A percentile compares a stretch with the other conserved stretches of the same genome.
These are phyloP conservation scores for Phrynocephalus forsythii DNA, from an alignment of 2,797 vertebrate species.

Conservation along the genomic window DNA sequence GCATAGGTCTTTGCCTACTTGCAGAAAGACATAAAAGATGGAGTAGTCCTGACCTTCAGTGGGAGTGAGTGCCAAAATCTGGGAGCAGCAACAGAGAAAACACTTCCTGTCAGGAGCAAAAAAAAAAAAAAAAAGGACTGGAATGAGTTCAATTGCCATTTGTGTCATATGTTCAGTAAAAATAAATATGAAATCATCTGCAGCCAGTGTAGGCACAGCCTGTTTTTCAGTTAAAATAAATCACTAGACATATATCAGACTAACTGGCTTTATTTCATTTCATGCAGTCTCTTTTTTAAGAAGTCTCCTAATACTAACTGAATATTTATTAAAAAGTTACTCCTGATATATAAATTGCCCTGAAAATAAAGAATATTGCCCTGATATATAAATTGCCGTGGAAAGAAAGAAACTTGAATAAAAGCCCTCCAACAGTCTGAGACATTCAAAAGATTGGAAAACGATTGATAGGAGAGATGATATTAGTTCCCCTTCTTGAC, in stretches of 20 bases:
- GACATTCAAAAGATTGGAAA: conserved; percentile 53
- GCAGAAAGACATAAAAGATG: no score
- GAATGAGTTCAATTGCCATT: no score
- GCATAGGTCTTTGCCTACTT: no score
- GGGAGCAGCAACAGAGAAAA: no score
- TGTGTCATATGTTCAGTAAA: no score
- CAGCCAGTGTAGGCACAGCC: no score
- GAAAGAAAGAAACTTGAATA: conserved; percentile 38
- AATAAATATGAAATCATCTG: no score
- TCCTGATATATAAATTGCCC: conserved; percentile 40
- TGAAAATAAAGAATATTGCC: conserved; percentile 10
- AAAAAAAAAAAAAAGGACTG: no score
- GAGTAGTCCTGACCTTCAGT: no score
- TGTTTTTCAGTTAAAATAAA: background rate
- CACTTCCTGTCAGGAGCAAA: no score
- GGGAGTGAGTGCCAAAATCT: no score
- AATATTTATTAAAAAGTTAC: conserved; percentile 11
- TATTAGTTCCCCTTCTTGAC: conserved; percentile 43
- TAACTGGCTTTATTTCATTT: background rate
- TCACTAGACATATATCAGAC: background rate
- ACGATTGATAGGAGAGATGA: conserved; percentile 29
- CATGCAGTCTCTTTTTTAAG: background rate
- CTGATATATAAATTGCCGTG: conserved; percentile 35
- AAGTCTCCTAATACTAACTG: conserved; percentile 13
- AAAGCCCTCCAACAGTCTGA: conserved; percentile 11